Conservation (phyloP, 2,888 invertebrate species). For the Xestia rhomboidea region DNA sequence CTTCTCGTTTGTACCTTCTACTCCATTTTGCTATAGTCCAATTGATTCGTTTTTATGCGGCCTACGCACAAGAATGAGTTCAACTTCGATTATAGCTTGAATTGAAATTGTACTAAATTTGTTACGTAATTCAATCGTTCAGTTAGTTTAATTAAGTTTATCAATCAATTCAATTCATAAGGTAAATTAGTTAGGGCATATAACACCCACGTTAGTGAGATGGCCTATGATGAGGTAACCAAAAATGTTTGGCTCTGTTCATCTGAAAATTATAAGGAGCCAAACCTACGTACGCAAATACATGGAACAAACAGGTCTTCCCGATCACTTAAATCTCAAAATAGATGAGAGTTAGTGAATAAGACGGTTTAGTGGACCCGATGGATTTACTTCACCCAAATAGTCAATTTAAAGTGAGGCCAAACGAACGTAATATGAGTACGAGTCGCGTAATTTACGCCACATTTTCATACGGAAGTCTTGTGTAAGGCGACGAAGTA, state of each 20-base stretch:
- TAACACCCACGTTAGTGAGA: not conserved
- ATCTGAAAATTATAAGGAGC: not conserved
- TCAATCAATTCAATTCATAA: not conserved
- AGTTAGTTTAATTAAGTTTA: slow-evolving; percentile 29
- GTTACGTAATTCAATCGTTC: slow-evolving; percentile 10
- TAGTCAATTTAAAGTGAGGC: not conserved
- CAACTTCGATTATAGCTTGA: slow-evolving; percentile 22
- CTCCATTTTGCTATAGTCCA: slow-evolving; percentile 7
- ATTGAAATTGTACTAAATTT: slow-evolving; percentile 21
- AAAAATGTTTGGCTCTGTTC: not conserved
- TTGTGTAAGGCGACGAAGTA: too few species aligned
- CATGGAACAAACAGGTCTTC: not conserved
- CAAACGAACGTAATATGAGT: too few species aligned
- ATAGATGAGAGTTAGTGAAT: not conserved
- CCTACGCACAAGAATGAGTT: slow-evolving; percentile 33
- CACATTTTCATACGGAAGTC: too few species aligned
- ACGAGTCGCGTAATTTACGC: too few species aligned
- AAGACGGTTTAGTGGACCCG: not conserved
- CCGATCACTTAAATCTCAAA: not conserved
- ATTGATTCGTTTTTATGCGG: slow-evolving; percentile 43
- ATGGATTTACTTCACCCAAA: not conserved
- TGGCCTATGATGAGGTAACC: too few species aligned
- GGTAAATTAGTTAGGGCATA: not conserved
- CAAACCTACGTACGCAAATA: not conserved
- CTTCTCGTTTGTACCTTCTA: slow-evolving; percentile 25